Conservation (phyloP, 2,888 invertebrate genomes). For the Protonemura montana region DNA sequence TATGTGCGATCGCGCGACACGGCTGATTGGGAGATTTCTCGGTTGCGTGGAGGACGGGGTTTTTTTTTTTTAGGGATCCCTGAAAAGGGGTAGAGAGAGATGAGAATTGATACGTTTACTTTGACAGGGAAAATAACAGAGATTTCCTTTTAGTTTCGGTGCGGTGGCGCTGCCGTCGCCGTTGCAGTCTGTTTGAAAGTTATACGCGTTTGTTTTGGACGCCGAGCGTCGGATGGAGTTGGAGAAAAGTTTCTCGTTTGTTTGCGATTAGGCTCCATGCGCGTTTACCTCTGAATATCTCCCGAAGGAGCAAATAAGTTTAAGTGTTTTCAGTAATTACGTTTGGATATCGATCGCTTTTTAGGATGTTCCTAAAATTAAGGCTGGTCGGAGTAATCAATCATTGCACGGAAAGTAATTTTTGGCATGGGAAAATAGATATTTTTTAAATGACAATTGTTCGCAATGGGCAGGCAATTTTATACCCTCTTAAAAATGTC, state of each 20-base stretch:
- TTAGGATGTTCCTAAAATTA: not conserved
- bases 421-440: too few species aligned
- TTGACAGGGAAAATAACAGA: constrained; percentile 12
- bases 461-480: too few species aligned
- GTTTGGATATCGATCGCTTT: not conserved
- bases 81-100: not conserved
- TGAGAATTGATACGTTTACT: constrained; percentile 12
- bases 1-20: too few species aligned
- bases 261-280: not conserved
- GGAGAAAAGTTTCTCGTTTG: not conserved
- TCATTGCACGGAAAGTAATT: too few species aligned
- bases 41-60: too few species aligned
- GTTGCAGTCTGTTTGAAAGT: too few species aligned
- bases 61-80: too few species aligned
- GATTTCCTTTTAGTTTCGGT: not conserved
- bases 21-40: too few species aligned
- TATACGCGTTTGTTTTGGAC: not conserved
- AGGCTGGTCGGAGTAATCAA: not conserved
- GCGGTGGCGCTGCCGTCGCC: not conserved
- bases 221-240: not conserved
- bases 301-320: not conserved
- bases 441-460: too few species aligned
- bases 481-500: too few species aligned
- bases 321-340: not conserved
- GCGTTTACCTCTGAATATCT: not conserved